A percentile compares a stretch with the other conserved stretches of the same genome.
These are phyloP conservation scores for Drosophila varians DNA, from an alignment of 1,140 invertebrate species.

Conservation along the genomic window DNA sequence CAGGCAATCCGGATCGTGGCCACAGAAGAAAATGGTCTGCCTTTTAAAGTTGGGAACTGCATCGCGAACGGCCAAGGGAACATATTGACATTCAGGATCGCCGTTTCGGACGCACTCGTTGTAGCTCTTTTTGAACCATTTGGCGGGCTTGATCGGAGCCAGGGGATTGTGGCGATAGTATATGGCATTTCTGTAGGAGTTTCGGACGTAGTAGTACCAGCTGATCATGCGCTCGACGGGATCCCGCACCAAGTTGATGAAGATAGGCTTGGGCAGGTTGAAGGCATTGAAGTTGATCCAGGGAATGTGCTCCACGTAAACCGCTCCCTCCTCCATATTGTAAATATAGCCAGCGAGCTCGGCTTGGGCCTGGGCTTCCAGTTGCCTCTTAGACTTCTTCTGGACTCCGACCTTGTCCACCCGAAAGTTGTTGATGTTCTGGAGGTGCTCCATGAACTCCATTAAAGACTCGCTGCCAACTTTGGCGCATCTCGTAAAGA, in stretches of 20 bases:
- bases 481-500: slow-evolving; percentile 95
- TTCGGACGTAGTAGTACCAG: slow-evolving; percentile 93
- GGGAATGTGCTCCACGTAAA: slow-evolving; percentile 91
- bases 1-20: slow-evolving; percentile 93
- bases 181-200: slow-evolving; percentile 94
- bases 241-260: slow-evolving; percentile 94
- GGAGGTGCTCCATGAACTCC: slow-evolving; percentile 89
- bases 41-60: slow-evolving; percentile 91
- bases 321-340: slow-evolving; percentile 84
- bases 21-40: slow-evolving; percentile 94
- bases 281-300: slow-evolving; percentile 86
- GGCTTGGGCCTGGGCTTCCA: slow-evolving; percentile 84
- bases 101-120: slow-evolving; percentile 92
- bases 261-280: slow-evolving; percentile 91
- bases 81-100: slow-evolving; percentile 92
- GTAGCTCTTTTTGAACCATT: slow-evolving; percentile 95
- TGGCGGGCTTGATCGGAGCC: slow-evolving; percentile 90
- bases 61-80: slow-evolving; percentile 90
- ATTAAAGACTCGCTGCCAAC: slow-evolving; percentile 95
- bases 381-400: slow-evolving; percentile 33
- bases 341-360: slow-evolving; percentile 84
- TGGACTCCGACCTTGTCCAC: slow-evolving; percentile 52
- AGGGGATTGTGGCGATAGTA: slow-evolving; percentile 92
- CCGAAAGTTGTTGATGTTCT: slow-evolving; percentile 55
- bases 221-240: slow-evolving; percentile 95